Conservation (phyloP, 1,140 invertebrate species). For the Drosophila melanogaster region DNA sequence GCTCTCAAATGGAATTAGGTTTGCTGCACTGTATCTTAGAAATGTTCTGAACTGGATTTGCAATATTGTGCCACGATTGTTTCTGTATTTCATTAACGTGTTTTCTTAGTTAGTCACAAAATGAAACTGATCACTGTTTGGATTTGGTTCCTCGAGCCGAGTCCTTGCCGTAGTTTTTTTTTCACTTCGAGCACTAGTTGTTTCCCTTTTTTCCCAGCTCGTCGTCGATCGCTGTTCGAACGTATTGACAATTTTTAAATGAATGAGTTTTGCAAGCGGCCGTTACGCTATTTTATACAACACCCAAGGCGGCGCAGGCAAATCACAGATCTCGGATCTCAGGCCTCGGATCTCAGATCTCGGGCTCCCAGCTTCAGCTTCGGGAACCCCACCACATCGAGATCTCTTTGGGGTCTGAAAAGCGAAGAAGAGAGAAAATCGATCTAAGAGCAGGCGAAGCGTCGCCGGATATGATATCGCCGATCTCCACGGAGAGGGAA, state of each 20-base stretch:
- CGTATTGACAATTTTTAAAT: conserved; percentile 68
- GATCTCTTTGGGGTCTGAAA: conserved; percentile 24
- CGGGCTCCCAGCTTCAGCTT: conserved; percentile 26
- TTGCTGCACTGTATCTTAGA: conserved; percentile 21
- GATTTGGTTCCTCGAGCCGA: not conserved
- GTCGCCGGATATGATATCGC: conserved; percentile 31
- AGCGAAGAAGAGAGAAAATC: conserved; percentile 24
- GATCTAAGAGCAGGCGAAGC: conserved; percentile 17
- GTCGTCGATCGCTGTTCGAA: conserved; percentile 42
- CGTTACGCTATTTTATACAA: conserved; percentile 67
- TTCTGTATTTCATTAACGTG: conserved; percentile 84
- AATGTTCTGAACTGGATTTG: conserved; percentile 84
- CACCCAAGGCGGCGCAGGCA: conserved; percentile 34
- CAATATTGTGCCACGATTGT: conserved; percentile 73
- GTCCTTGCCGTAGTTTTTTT: not conserved
- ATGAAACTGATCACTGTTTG: conserved; percentile 9
- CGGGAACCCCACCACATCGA: conserved; percentile 32
- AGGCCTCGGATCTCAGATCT: conserved; percentile 22
- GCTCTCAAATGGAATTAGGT: conserved; percentile 16
- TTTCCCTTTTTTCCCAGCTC: conserved; percentile 1
- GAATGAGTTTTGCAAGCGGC: conserved; percentile 65
- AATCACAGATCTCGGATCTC: conserved; percentile 30
- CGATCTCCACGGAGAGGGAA: conserved; percentile 14
- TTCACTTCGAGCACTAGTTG: conserved; percentile 24
- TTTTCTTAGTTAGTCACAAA: conserved; percentile 28